phyloP scores from a whole-genome alignment of 2,113 vertebrate species.

The Mirza zaza region DNA sequence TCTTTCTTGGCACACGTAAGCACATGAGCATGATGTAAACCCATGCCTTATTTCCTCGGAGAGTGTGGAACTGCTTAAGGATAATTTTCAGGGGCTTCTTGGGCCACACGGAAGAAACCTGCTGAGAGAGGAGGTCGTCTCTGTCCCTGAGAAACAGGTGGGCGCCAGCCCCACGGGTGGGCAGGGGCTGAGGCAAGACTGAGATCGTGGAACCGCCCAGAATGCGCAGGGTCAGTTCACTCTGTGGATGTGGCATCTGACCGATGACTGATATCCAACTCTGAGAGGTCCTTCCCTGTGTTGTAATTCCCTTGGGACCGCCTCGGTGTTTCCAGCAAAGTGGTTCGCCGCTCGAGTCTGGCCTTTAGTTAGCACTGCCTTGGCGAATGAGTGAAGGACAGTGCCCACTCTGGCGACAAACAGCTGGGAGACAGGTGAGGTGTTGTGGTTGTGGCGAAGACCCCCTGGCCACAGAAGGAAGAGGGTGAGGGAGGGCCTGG shows the following conservation, averaged over 20 bases:
- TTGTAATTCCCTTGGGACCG: not conserved
- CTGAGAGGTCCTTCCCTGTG: not conserved
- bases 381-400: not conserved
- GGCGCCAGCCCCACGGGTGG: fast-evolving
- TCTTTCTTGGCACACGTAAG: not conserved
- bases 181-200: not conserved
- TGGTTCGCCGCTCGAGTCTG: fast-evolving
- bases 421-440: no score
- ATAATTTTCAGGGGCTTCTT: not conserved
- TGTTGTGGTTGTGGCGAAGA: fast-evolving
- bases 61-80: not conserved
- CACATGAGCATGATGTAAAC: no score
- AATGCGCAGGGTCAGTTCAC: fast-evolving
- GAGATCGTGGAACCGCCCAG: fast-evolving
- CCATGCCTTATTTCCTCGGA: not conserved
- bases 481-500: fast-evolving
- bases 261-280: fast-evolving
- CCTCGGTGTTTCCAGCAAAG: not conserved
- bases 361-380: not conserved
- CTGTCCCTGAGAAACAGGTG: no score
- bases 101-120: not conserved
- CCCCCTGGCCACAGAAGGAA: not conserved
- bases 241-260: fast-evolving
- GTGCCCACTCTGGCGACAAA: no score
- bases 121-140: not conserved